Evolutionary conservation across 2,113 vertebrate genomes (phyloP), one percentile per base, ranked within the genome.

Genomic region (Carassius auratus): DNA sequence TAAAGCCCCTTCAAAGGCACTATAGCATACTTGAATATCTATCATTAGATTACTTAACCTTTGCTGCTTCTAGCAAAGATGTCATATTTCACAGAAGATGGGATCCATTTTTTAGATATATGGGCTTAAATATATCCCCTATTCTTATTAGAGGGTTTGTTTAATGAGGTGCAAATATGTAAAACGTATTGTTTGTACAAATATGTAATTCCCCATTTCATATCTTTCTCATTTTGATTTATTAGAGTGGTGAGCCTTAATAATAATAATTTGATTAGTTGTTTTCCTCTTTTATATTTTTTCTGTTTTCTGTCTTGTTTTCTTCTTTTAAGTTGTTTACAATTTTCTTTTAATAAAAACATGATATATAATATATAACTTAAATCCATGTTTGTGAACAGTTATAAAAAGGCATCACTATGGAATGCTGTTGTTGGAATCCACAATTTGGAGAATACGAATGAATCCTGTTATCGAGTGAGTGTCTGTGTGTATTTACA

Each of bases 341-440:
- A 12, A 10, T 48, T n/a, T n/a, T n/a, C n/a, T n/a, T n/a, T n/a
- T n/a, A n/a, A n/a, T n/a, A n/a, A n/a, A n/a, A n/a, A n/a, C n/a
- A n/a, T n/a, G n/a, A n/a, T n/a, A n/a, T n/a, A n/a, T n/a, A n/a
- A n/a, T n/a, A n/a, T n/a, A n/a, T n/a, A n/a, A n/a, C n/a, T n/a
- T n/a, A n/a, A n/a, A n/a, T n/a, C 15, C 5, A 36, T 14, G 48
- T 50, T 50, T 50, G 45, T 48, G 1, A 50, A 5, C 84, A 95
- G 94, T 62, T 90, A 88, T 87, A 89, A 84, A 8, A 91, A 88
- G 55, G 87, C 89, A 1, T 85, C 88, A 0, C 81, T 78, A 19
- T 95, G 94, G 94, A 92, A 23, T 0, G 93, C 92, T 12, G 30
- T 86, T 85, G 93, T 91, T 10, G 94, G 94, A 57, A 93, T 92